Conservation (phyloP, 2,888 invertebrate genomes). For the Heliconius charithonia region DNA sequence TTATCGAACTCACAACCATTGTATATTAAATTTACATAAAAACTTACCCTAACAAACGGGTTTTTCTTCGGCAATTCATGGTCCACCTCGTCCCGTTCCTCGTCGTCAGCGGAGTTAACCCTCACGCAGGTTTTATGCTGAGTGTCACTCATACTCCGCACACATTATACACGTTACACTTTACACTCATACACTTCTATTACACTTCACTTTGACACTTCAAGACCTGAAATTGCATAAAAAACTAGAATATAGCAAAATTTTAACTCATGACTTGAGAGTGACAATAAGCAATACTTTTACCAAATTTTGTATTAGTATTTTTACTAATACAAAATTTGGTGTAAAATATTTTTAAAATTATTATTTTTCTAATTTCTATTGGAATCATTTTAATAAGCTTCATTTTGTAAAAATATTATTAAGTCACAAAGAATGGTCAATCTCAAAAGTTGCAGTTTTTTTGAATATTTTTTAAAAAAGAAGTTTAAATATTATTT, state of each 20-base stretch:
- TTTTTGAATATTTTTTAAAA: no score
- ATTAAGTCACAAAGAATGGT: no score
- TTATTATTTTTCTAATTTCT: no score
- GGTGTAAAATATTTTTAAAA: no score
- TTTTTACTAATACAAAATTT: no score
- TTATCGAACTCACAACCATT: not conserved
- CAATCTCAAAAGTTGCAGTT: no score
- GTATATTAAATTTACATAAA: not conserved
- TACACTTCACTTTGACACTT: slow-evolving; percentile 25
- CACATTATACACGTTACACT: slow-evolving; percentile 69
- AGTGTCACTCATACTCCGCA: slow-evolving; percentile 76
- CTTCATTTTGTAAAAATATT: no score
- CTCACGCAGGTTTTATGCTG: slow-evolving; percentile 77
- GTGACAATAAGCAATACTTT: not conserved
- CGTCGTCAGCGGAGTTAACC: slow-evolving; percentile 76
- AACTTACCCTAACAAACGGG: slow-evolving; percentile 76
- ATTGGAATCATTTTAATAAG: no score
- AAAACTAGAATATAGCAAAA: not conserved
- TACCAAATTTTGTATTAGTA: no score
- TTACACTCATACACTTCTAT: slow-evolving; percentile 17
- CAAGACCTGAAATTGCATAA: not conserved
- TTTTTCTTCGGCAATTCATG: slow-evolving; percentile 74
- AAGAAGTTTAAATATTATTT: no score
- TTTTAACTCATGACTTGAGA: not conserved
- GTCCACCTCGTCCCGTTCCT: slow-evolving; percentile 76